phyloP scores from a whole-genome alignment of 2,113 vertebrate species.

The Atherinomorus stipes region DNA sequence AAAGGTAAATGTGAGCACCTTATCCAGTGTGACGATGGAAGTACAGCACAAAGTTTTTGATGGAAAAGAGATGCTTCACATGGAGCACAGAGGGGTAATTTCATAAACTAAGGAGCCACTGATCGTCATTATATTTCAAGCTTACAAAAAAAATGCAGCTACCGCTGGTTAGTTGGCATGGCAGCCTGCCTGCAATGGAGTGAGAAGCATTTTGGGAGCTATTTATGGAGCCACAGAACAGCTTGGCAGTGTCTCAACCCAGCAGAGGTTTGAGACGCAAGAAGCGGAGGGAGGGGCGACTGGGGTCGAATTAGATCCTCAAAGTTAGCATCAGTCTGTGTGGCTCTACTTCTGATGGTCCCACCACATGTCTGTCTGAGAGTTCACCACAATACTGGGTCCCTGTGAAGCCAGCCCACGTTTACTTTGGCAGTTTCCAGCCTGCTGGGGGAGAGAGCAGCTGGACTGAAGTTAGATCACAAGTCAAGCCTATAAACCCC shows the following conservation, averaged over 20 bases:
- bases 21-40: slow-evolving; percentile 1
- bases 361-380: slow-evolving; percentile 42
- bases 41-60: slow-evolving; percentile 5
- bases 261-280: slow-evolving; percentile 37
- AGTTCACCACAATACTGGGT: slow-evolving; percentile 9
- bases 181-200: slow-evolving; percentile 19
- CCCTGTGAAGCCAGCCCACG: slow-evolving; percentile 18
- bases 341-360: slow-evolving; percentile 45
- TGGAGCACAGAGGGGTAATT: slow-evolving; percentile 44
- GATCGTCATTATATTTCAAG: slow-evolving; percentile 45
- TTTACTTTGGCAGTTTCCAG: slow-evolving; percentile 50
- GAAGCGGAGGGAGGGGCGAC: background rate
- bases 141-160: slow-evolving; percentile 24
- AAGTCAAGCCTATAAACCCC: slow-evolving; percentile 23
- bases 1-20: background rate
- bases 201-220: slow-evolving; percentile 49
- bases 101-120: slow-evolving; percentile 45
- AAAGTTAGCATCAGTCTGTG: slow-evolving; percentile 33
- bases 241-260: slow-evolving; percentile 34
- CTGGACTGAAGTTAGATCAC: slow-evolving; percentile 33
- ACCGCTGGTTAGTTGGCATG: slow-evolving; percentile 40
- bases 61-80: slow-evolving; percentile 48
- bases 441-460: slow-evolving; percentile 11
- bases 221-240: slow-evolving; percentile 46
- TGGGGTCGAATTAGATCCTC: slow-evolving; percentile 35